Conservation (phyloP, 2,888 invertebrate genomes). For the Diloba caeruleocephala region DNA sequence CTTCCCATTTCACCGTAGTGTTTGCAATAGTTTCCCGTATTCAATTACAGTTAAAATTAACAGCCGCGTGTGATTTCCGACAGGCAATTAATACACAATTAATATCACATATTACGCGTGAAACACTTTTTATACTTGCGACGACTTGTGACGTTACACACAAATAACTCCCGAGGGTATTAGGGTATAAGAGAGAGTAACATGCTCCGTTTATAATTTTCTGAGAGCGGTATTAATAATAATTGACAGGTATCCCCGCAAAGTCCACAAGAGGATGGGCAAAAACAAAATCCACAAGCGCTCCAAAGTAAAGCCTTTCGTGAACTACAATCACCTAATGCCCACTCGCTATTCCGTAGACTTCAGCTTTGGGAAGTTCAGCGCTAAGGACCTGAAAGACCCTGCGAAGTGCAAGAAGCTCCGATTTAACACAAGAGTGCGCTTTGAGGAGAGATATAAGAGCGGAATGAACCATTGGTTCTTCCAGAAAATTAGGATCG, state of each 20-base stretch:
- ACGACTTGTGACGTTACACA: too few species aligned
- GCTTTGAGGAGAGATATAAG: conserved; percentile 99
- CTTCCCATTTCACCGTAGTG: neutral
- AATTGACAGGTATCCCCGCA: conserved; percentile 99
- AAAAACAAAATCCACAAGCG: conserved; percentile 99
- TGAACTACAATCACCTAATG: conserved; percentile 98
- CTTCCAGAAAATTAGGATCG: conserved; percentile 99
- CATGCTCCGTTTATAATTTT: too few species aligned
- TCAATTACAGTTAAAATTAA: conserved; percentile 7
- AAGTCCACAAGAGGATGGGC: conserved; percentile 98
- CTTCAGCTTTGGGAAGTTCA: conserved; percentile 97
- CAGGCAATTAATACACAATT: neutral
- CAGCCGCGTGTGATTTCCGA: conserved; percentile 1
- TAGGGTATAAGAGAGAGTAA: too few species aligned
- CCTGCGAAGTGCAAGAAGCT: conserved; percentile 98
- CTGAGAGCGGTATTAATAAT: too few species aligned
- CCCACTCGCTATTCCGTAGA: conserved; percentile 98
- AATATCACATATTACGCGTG: neutral
- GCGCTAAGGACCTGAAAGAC: conserved; percentile 98
- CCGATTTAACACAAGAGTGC: conserved; percentile 97
- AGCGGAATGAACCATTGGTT: conserved; percentile 99
- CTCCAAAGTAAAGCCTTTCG: conserved; percentile 99
- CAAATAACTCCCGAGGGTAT: too few species aligned
- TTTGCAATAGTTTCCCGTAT: conserved; percentile 1
- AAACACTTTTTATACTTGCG: neutral